phyloP scores from a whole-genome alignment of 2,797 vertebrate species.

The Streptopelia turtur region DNA sequence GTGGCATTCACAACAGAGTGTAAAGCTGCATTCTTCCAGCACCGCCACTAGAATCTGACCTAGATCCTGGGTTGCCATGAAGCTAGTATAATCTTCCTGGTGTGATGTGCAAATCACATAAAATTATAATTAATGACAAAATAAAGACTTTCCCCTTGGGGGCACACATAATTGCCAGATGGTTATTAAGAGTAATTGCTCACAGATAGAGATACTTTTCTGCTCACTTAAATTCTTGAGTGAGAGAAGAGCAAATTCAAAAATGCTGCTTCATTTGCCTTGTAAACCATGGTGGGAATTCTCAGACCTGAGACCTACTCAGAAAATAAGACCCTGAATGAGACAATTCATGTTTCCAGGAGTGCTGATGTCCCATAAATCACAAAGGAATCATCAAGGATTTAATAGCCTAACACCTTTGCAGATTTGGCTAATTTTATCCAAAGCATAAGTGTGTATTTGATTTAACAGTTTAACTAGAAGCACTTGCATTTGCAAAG shows the following conservation, averaged over 20 bases:
- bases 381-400: neutral
- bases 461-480: neutral
- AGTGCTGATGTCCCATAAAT: neutral
- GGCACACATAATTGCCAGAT: slow-evolving; percentile 52
- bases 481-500: neutral
- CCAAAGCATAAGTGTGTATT: neutral
- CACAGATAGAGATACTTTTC: slow-evolving; percentile 51
- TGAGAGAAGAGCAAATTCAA: neutral
- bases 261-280: slow-evolving; percentile 4
- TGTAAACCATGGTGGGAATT: neutral
- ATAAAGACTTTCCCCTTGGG: slow-evolving; percentile 51
- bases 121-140: slow-evolving; percentile 68
- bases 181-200: slow-evolving; percentile 64
- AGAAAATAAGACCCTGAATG: neutral
- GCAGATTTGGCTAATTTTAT: neutral
- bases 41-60: slow-evolving; percentile 47
- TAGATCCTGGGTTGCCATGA: slow-evolving; percentile 50
- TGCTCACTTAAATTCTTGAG: slow-evolving; percentile 2
- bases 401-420: neutral
- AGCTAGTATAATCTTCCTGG: slow-evolving; percentile 16
- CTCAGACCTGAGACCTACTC: neutral
- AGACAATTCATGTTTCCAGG: neutral
- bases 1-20: slow-evolving; percentile 1
- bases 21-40: slow-evolving; percentile 37
- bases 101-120: slow-evolving; percentile 54